Percentiles rank a stretch among this genome's conserved stretches.
Evolutionary conservation across 1,140 invertebrate genomes (phyloP).

Genomic region (Plutomurus gul): DNA sequence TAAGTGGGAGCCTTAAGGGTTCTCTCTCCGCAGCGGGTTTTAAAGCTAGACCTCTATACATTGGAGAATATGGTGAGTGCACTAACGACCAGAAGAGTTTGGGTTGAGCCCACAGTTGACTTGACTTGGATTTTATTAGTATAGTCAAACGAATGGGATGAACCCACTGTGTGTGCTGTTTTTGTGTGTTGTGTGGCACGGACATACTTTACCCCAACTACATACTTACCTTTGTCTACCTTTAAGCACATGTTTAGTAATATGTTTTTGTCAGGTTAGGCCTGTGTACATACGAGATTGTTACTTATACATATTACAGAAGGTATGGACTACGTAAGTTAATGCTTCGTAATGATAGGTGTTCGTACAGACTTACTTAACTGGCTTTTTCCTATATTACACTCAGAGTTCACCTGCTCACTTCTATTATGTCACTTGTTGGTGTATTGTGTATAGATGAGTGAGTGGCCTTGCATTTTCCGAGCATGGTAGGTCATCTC

Average conservation of each 20-base stretch:
- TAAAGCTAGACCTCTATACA: too few species aligned
- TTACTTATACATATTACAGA: background rate
- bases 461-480: too few species aligned
- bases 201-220: background rate
- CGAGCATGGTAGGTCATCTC: too few species aligned
- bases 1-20: conserved; percentile 1
- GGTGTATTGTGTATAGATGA: too few species aligned
- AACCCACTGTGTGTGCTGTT: background rate
- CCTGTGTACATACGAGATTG: background rate
- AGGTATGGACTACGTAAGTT: background rate
- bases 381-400: background rate
- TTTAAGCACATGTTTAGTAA: background rate
- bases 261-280: background rate
- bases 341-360: background rate
- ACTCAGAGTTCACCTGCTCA: background rate
- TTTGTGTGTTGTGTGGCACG: background rate
- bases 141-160: background rate
- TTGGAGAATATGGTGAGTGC: too few species aligned
- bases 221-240: background rate
- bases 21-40: background rate
- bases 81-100: too few species aligned
- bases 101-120: too few species aligned
- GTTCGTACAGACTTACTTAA: background rate
- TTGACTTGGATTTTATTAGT: conserved; percentile 10
- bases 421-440: background rate